phyloP scores from a whole-genome alignment of 2,888 invertebrate genomes.

The Microplitis deprimator region DNA sequence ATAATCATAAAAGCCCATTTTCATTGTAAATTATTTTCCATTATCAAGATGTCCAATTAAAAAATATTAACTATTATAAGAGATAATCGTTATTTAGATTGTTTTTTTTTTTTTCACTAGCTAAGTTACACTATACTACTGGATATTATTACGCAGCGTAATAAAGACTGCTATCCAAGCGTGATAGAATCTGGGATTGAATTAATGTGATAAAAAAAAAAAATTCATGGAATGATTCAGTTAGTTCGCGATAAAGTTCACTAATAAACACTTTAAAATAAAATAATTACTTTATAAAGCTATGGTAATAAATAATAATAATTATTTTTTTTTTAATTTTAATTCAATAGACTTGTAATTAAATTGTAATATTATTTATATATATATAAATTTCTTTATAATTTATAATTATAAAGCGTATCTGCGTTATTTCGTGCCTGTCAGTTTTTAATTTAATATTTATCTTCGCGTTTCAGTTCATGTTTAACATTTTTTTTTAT shows the following conservation, averaged over 20 bases:
- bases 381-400: too few species aligned
- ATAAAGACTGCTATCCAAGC: slow-evolving; percentile 12
- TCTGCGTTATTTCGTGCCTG: too few species aligned
- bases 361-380: too few species aligned
- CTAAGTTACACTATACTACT: neutral
- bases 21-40: neutral
- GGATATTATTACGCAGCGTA: slow-evolving; percentile 9
- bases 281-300: neutral
- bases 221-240: neutral
- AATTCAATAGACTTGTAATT: too few species aligned
- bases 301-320: neutral
- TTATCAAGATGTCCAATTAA: neutral
- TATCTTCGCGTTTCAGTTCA: too few species aligned
- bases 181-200: slow-evolving; percentile 1
- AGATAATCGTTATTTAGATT: neutral
- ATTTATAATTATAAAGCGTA: too few species aligned
- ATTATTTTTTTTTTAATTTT: too few species aligned
- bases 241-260: slow-evolving; percentile 11
- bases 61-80: neutral
- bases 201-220: slow-evolving; percentile 10
- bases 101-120: neutral
- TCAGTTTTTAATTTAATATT: too few species aligned
- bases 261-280: neutral
- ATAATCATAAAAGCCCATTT: too few species aligned
- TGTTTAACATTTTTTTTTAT: too few species aligned